Base-by-base conservation (phyloP, 2,797 vertebrate genomes). In the Tokudaia tokunoshimensis region DNA sequence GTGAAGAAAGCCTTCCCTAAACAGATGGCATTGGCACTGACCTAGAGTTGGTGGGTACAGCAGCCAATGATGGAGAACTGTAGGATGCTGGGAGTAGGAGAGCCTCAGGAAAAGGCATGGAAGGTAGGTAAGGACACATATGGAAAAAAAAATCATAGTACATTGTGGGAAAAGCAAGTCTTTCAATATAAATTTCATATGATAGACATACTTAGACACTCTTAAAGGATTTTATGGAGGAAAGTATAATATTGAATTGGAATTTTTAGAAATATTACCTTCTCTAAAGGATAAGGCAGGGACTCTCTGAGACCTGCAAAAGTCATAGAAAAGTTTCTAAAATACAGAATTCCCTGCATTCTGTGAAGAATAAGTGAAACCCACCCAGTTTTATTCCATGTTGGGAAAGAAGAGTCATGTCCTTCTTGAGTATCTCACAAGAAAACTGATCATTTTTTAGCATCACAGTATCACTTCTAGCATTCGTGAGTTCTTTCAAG, bases 391-490 rank as follows among this genome's bases (percentile, higher is more conserved):
- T 93, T 78, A 94, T 81, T 91, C 34, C 47, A 81, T 44, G 3
- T 44, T 67, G 13, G 44, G 31, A 84, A 81, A 92, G 61, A 70
- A 94, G 57, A 89, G 37, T 79, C 47, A 14, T 34, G 31, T 41
- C 34, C 19, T 70, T 12, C 44, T 50, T 76, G 15, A 94, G 74
- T 55, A n/a, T 26, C 2, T 50, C 47, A 82, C 6, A 63, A 87
- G 74, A 26, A 82, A 70, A 90, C 87, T 59, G 80, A 57, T 70
- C 85, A 92, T 79, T 92, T 86, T 83, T 92, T 44, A 89, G 17
- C 20, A 91, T 44, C 29, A 70, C 74, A 29, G 22, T 59, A 13
- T 15, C 78, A 94, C 26, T 87, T 61, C 52, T 57, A 70, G 12
- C 93, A 19, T 72, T 50, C 41, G 22, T 65, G 41, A 17, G 29